Conservation (phyloP, 1,140 invertebrate species). For the Drosophila rhopaloa region DNA sequence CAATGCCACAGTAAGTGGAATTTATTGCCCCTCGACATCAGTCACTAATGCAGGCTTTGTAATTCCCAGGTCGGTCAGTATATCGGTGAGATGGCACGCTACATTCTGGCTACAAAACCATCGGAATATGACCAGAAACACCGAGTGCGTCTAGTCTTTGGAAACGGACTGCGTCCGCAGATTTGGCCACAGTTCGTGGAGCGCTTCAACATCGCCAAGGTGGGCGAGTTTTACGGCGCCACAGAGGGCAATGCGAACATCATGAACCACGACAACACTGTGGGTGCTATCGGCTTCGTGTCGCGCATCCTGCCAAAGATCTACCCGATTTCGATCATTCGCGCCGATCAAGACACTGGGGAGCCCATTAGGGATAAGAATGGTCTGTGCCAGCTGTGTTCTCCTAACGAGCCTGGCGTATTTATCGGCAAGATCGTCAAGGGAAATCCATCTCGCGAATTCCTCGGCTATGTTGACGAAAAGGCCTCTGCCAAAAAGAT, state of each 20-base stretch:
- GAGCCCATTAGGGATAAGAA: constrained; percentile 91
- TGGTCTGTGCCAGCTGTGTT: constrained; percentile 91
- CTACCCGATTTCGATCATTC: constrained; percentile 96
- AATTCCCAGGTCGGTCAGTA: constrained; percentile 89
- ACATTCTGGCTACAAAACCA: constrained; percentile 94
- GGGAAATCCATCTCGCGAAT: constrained; percentile 91
- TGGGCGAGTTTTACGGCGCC: constrained; percentile 98
- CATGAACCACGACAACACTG: constrained; percentile 95
- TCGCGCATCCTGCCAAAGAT: constrained; percentile 92
- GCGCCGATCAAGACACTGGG: constrained; percentile 92
- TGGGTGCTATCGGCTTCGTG: constrained; percentile 97
- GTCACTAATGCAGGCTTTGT: constrained; percentile 19
- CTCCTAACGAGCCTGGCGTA: constrained; percentile 95
- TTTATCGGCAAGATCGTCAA: constrained; percentile 98
- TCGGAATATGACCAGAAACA: constrained; percentile 93
- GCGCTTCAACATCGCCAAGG: constrained; percentile 93
- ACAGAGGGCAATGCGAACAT: constrained; percentile 99
- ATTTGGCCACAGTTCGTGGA: constrained; percentile 97
- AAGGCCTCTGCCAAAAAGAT: constrained; percentile 97
- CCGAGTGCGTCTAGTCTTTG: constrained; percentile 94
- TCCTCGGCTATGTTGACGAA: constrained; percentile 96
- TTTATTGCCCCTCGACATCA: neutral
- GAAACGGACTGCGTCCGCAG: constrained; percentile 97
- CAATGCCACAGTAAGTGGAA: constrained; percentile 94
- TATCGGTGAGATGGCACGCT: constrained; percentile 99